Base-by-base conservation (phyloP, 1,140 invertebrate genomes). In the Brachionus rotundiformis region DNA sequence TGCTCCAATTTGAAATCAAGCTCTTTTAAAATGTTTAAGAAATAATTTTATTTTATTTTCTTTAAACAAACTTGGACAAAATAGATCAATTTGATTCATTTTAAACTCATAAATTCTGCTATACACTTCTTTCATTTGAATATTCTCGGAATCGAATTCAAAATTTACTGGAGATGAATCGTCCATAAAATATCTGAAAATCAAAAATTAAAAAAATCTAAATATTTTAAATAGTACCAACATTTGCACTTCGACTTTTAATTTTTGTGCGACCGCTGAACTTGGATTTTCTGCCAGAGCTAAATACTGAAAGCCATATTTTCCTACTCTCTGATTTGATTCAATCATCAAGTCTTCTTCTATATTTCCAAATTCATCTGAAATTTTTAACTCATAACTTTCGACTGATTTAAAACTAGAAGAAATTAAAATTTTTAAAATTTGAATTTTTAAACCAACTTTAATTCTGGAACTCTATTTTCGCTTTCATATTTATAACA, bases 351-450 rank as follows among this genome's bases (percentile, higher is more conserved):
- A 59, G 10, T 79, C 76, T 8, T 79, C 76, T 54, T 79, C 76
- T 19, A 33, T 59, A 19, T 41, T 19, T 25, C 76, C 76, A 29
- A 25, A 29, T 36, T 77, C 47, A 19, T 79, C 76, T 4, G 47
- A 47, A 25, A 79, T 79, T 79, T 79, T 79, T 31, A 79, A 41
- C n/a, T 79, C 47, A 31, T 79, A 79, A 41, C 31, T 19, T 39
- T 54, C 47, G 23, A 59, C 36, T 33, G 47, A 33, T 13, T 61
- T 23, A 31, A 44, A 73, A 27, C 39, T 68, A 19, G 6, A 29
- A 0, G 1, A 54, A 54, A 54, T 23, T 54, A 19, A 54, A 7
- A 7, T 23, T 54, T 54, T 19, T 23, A 19, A 5, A 39, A 39
- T n/a, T 2, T 13, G n/a, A 1, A 54, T 23, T 16, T 49, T 23